Evolutionary conservation across 2,113 vertebrate species (phyloP), one percentile per base, ranked within the genome.

Genomic region (Sebastes fasciatus): DNA sequence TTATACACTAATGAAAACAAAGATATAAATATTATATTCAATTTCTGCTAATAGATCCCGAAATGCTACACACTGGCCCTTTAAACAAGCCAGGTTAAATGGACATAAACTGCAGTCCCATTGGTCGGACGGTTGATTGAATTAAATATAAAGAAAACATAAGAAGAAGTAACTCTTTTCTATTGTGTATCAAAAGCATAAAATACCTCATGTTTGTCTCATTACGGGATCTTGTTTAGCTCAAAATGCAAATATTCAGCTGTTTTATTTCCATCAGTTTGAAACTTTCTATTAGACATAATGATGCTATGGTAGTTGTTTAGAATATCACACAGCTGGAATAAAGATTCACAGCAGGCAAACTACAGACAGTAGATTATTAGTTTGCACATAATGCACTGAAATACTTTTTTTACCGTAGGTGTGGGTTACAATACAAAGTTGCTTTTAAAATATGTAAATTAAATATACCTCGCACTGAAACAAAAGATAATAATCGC

Each of bases 381-480:
- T 42, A 42, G 48, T 55, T 46, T 48, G 34, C n/a, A 72, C 9
- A 55, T 13, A 48, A 62, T 68, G 68, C 14, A 54, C 12, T 11
- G 19, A 49, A 69, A 75, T 46, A 5, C 6, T 8, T 74, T 26
- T 74, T 26, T 58, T 14, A 43, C 16, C 2, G 2, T 7, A 19
- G 8, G 9, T n/a, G 40, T 62, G 13, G 5, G 26, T 42, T 26
- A 2, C 11, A 23, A 10, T 10, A 75, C 9, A 19, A 23, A 11
- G 12, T 46, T 68, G 57, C 14, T 77, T 26, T 69, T 51, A 49
- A 43, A 57, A 52, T 70, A 55, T 75, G 52, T 40, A 65, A 75
- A 77, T 55, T 5, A 46, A 43, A 75, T 61, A 40, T 10, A 34
- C 5, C 64, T 70, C 51, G 42, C 64, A 71, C 4, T 60, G 34